Evolutionary conservation across 2,113 vertebrate species (phyloP).

Genomic region (Callaeas wilsoni): DNA sequence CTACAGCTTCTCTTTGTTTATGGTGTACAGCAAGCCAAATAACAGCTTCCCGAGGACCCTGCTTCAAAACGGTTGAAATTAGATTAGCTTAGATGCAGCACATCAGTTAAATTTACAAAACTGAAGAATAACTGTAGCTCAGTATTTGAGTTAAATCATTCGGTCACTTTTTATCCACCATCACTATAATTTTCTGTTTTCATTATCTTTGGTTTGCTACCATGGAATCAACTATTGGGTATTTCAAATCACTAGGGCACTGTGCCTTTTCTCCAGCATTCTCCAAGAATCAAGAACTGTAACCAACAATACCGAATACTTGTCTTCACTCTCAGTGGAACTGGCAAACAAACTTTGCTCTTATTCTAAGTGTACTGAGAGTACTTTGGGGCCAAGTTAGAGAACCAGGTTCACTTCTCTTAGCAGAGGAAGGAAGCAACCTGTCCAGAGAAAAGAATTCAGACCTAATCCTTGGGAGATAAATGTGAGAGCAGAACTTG

Average conservation of each 20-base stretch:
- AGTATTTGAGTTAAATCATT: background rate
- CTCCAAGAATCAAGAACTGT: background rate
- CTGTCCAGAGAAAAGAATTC: background rate
- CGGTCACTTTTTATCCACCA: background rate
- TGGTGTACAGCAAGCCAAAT: conserved; percentile 84
- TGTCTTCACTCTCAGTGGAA: background rate
- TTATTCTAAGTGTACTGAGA: background rate
- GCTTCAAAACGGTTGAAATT: background rate
- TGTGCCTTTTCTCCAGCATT: background rate
- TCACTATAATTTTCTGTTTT: background rate
- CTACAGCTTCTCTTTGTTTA: conserved; percentile 80
- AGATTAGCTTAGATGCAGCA: background rate
- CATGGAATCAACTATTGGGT: background rate
- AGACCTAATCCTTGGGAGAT: background rate
- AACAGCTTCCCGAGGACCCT: conserved; percentile 79
- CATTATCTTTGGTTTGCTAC: background rate
- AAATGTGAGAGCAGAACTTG: background rate
- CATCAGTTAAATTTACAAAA: background rate
- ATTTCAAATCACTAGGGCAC: background rate
- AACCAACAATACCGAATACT: background rate
- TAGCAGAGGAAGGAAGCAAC: background rate
- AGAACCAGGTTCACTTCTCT: background rate
- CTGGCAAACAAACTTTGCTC: background rate
- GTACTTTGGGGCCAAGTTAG: background rate
- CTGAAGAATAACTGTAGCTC: background rate